Evolutionary conservation across 2,888 invertebrate genomes (phyloP).

Genomic region (Caenorhabditis zanzibari): DNA sequence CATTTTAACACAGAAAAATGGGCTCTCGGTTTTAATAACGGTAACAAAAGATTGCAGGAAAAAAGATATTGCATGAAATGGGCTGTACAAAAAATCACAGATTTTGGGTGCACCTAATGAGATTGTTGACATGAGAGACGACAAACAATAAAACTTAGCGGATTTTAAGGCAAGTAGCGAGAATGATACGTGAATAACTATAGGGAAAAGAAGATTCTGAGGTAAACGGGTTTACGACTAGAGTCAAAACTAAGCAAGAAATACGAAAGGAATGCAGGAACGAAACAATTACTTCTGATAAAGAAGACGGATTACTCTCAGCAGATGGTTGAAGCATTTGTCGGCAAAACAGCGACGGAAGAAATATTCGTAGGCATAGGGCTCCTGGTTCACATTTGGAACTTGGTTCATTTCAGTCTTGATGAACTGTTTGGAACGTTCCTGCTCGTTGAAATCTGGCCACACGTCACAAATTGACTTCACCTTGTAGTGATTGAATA

Average conservation of each 20-base stretch:
- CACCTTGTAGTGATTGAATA: conserved; percentile 63
- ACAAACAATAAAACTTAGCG: conserved; percentile 41
- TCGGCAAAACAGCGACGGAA: conserved; percentile 68
- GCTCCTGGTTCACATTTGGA: conserved; percentile 66
- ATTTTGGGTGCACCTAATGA: conserved; percentile 48
- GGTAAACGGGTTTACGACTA: conserved; percentile 60
- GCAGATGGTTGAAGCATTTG: conserved; percentile 70
- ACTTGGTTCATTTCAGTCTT: conserved; percentile 73
- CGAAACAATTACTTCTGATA: conserved; percentile 55
- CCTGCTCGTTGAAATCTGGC: conserved; percentile 65
- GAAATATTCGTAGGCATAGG: conserved; percentile 72
- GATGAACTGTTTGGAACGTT: conserved; percentile 68
- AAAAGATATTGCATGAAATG: conserved; percentile 46
- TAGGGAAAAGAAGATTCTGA: conserved; percentile 28
- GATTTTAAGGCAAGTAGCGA: conserved; percentile 29
- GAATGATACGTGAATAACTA: conserved; percentile 22
- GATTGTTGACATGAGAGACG: conserved; percentile 63
- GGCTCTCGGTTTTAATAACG: conserved; percentile 18
- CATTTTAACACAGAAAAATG: conserved; percentile 40
- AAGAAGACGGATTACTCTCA: conserved; percentile 68
- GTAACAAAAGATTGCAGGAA: conserved; percentile 8
- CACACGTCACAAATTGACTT: conserved; percentile 71
- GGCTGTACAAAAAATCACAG: conserved; percentile 52
- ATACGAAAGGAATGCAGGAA: conserved; percentile 1
- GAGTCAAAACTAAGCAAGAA: conserved; percentile 36